Evolutionary conservation across 1,140 invertebrate genomes (phyloP).

Genomic region (Diorhabda carinulata): DNA sequence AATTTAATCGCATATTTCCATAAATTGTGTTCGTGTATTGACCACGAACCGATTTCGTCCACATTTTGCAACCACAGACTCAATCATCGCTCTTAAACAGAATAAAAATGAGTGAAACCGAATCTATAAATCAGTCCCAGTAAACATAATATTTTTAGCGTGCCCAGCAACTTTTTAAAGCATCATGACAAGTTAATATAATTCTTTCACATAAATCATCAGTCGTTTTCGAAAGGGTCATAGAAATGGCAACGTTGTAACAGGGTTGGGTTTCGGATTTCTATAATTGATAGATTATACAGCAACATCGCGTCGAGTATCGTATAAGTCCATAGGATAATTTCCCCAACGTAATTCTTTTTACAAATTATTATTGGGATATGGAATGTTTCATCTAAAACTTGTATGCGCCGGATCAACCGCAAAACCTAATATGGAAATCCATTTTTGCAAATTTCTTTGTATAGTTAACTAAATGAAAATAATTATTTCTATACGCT

Average conservation of each 20-base stretch:
- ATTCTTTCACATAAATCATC: background rate
- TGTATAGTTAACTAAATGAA: too few species aligned
- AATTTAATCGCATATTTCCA: too few species aligned
- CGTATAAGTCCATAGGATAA: too few species aligned
- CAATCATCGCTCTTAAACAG: background rate
- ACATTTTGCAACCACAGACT: background rate
- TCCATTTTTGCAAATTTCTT: too few species aligned
- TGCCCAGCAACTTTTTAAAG: background rate
- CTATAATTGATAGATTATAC: too few species aligned
- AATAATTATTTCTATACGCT: too few species aligned
- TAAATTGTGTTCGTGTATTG: background rate
- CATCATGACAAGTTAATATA: slow-evolving; percentile 1
- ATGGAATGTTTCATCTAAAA: too few species aligned
- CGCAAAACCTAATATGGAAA: too few species aligned
- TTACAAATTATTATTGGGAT: too few species aligned
- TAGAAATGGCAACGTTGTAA: background rate
- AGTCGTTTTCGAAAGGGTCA: background rate
- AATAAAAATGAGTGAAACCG: background rate
- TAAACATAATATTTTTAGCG: background rate
- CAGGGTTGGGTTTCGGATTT: background rate
- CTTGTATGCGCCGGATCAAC: too few species aligned
- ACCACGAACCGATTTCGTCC: background rate
- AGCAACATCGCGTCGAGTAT: too few species aligned
- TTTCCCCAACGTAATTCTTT: too few species aligned
- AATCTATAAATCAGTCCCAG: background rate